A percentile compares a stretch with the other conserved stretches of the same genome.
These are phyloP conservation scores for Drosophila falleni DNA, from an alignment of 2,888 invertebrate species.

Conservation along the genomic window DNA sequence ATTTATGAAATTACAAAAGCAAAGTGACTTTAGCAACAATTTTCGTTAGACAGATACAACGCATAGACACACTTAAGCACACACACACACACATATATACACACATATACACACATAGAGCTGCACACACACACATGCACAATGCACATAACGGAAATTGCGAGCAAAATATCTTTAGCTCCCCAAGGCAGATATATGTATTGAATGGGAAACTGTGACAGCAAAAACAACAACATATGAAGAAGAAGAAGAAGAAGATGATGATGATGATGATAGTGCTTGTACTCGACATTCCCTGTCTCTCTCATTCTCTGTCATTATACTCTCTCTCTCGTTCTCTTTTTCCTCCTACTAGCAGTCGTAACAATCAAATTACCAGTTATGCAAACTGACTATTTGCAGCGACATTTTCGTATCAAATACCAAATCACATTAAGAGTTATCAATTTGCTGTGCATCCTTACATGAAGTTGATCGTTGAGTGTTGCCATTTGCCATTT, in stretches of 20 bases:
- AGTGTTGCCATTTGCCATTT: constrained; percentile 5
- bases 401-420: constrained; percentile 49
- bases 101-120: constrained; percentile 21
- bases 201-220: constrained; percentile 27
- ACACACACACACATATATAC: constrained; percentile 17
- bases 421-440: constrained; percentile 62
- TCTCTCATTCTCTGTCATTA: neutral
- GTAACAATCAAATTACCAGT: constrained; percentile 70
- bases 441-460: constrained; percentile 46
- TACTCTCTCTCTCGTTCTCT: neutral
- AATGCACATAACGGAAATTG: constrained; percentile 54
- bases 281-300: neutral
- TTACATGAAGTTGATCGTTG: neutral
- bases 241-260: constrained; percentile 21
- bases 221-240: constrained; percentile 29
- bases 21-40: constrained; percentile 62
- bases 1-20: constrained; percentile 71
- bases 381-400: constrained; percentile 62
- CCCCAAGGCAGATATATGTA: constrained; percentile 40
- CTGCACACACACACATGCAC: constrained; percentile 12
- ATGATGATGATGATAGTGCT: constrained; percentile 19
- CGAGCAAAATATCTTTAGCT: constrained; percentile 44
- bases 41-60: constrained; percentile 35
- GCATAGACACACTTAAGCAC: constrained; percentile 12
- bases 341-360: neutral